Evolutionary conservation across 1,140 invertebrate species (phyloP).

Genomic region (Babylonia areolata): DNA sequence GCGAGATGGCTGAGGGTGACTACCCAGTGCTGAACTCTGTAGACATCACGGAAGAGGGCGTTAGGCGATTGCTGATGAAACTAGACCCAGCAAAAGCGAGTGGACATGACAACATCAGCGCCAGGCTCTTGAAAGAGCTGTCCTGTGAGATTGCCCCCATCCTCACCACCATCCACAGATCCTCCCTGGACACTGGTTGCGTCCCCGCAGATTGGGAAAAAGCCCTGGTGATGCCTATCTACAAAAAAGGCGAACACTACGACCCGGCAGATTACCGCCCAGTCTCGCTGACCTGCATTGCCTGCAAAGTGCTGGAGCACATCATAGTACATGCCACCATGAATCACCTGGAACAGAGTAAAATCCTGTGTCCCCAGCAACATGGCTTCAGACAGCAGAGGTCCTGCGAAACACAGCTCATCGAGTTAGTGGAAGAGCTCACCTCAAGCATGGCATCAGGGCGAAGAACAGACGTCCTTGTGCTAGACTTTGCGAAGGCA

Average conservation of each 20-base stretch:
- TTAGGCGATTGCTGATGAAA: conserved; percentile 12
- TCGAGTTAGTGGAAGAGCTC: background rate
- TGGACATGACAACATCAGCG: conserved; percentile 35
- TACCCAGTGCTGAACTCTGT: too few relatives aligned
- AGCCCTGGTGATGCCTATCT: too few relatives aligned
- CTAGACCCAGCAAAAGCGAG: conserved; percentile 39
- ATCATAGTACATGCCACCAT: conserved; percentile 34
- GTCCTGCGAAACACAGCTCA: conserved; percentile 28
- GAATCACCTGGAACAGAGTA: conserved; percentile 26
- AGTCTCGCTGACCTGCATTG: conserved; percentile 40
- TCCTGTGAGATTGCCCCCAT: conserved; percentile 30
- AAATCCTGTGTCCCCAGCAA: conserved; percentile 3
- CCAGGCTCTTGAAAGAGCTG: conserved; percentile 28
- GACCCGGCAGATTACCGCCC: conserved; percentile 41
- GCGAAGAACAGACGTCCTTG: too few relatives aligned
- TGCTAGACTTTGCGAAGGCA: too few relatives aligned
- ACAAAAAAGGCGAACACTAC: conserved; percentile 33
- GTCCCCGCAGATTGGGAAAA: too few relatives aligned
- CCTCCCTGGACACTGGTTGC: background rate
- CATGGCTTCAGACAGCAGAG: conserved; percentile 36
- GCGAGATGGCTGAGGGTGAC: too few relatives aligned
- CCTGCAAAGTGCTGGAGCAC: conserved; percentile 41
- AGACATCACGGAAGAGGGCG: background rate
- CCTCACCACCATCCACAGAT: conserved; percentile 35
- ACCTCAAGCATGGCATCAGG: conserved; percentile 15